Evolutionary conservation across 2,113 vertebrate genomes (phyloP).

Genomic region (Syngnathoides biaculeatus): DNA sequence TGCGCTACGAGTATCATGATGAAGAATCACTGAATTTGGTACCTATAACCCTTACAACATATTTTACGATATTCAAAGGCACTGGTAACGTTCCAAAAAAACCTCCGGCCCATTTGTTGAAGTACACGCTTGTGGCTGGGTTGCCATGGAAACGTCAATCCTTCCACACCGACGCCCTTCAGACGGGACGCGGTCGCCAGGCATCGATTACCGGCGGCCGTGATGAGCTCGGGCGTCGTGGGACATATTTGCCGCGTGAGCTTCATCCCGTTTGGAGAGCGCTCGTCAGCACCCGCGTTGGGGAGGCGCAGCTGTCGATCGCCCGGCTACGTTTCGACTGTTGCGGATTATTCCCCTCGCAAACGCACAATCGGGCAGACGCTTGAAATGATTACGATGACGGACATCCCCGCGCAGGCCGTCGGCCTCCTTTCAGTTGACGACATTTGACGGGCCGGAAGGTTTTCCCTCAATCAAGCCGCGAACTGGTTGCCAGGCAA

Average conservation of each 20-base stretch:
- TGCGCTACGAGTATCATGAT: no score
- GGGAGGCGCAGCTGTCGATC: conserved; percentile 47
- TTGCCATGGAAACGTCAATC: no score
- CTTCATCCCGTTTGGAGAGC: neutral
- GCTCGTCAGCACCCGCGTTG: conserved; percentile 3
- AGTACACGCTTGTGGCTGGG: no score
- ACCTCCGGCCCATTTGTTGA: no score
- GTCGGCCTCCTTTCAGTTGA: neutral
- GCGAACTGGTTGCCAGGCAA: neutral
- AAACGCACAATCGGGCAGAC: neutral
- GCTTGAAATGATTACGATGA: neutral
- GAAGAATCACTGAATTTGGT: no score
- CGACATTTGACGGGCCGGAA: no score
- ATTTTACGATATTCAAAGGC: no score
- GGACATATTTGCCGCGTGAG: neutral
- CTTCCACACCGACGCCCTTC: no score
- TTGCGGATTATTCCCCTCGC: conserved; percentile 52
- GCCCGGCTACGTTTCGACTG: conserved; percentile 4
- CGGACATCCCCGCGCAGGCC: neutral
- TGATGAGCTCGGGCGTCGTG: no score
- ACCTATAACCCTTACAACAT: no score
- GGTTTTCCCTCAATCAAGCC: neutral
- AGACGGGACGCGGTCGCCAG: neutral
- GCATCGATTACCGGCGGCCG: neutral
- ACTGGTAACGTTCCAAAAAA: no score